Conservation (phyloP, 2,888 invertebrate species). For the Cacoxenus indagator region DNA sequence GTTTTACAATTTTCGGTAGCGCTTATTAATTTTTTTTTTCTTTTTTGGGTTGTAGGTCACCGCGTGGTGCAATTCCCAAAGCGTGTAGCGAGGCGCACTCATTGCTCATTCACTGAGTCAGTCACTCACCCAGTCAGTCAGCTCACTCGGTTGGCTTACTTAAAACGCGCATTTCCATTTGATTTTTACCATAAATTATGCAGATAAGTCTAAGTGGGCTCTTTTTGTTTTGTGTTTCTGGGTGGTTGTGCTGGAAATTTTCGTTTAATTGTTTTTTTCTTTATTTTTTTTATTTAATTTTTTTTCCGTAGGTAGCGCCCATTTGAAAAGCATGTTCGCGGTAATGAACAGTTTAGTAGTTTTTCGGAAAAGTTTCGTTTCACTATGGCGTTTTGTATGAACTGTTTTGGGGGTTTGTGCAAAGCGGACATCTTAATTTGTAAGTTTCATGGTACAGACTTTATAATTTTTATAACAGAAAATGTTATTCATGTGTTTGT, state of each 20-base stretch:
- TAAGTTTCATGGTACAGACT: no score
- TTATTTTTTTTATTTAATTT: background rate
- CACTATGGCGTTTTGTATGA: background rate
- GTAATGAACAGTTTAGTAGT: slow-evolving; percentile 46
- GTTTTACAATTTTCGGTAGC: slow-evolving; percentile 64
- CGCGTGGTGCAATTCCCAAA: slow-evolving; percentile 62
- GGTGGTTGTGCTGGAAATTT: slow-evolving; percentile 6
- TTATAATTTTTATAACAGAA: no score
- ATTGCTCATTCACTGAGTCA: slow-evolving; percentile 33
- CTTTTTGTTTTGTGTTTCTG: slow-evolving; percentile 34
- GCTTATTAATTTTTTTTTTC: slow-evolving; percentile 49
- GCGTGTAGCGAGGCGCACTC: slow-evolving; percentile 33
- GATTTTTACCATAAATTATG: slow-evolving; percentile 62
- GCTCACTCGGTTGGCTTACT: slow-evolving; percentile 10
- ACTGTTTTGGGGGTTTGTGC: background rate
- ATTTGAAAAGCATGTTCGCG: slow-evolving; percentile 36
- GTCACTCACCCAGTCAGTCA: background rate
- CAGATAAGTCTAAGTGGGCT: slow-evolving; percentile 59
- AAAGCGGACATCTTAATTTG: background rate
- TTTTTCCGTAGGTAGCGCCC: slow-evolving; percentile 24
- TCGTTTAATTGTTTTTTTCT: slow-evolving; percentile 51
- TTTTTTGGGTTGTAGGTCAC: slow-evolving; percentile 21
- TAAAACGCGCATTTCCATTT: no score
- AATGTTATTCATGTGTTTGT: no score
- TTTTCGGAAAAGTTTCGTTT: background rate